A percentile compares a stretch with the other conserved stretches of the same genome.
These are phyloP conservation scores for Calliphora vomitoria DNA, from an alignment of 2,888 invertebrate species.

Conservation along the genomic window DNA sequence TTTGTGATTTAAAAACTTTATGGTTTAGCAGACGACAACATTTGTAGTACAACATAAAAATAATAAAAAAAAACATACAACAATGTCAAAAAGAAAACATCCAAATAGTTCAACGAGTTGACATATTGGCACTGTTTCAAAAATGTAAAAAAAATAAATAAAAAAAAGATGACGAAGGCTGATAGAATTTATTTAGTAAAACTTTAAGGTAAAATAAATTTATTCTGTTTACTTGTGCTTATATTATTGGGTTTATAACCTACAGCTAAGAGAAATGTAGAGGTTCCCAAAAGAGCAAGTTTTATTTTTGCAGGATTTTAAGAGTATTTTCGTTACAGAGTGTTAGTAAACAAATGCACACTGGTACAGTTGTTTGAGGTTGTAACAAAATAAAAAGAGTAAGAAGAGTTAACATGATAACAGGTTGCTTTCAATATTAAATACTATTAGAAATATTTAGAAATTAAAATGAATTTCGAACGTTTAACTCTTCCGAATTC, in stretches of 20 bases:
- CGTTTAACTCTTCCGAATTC: too few relatives aligned
- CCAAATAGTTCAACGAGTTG: constrained; percentile 69
- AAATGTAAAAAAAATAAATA: constrained; percentile 22
- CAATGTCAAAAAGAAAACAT: constrained; percentile 13
- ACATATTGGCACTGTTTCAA: constrained; percentile 74
- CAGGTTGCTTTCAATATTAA: too few relatives aligned
- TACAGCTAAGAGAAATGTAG: background rate
- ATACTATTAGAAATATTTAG: too few relatives aligned
- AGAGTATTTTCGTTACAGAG: background rate
- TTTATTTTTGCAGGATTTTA: background rate
- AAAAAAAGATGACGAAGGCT: background rate
- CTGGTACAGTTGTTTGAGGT: background rate
- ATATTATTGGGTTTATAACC: background rate
- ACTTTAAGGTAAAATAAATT: constrained; percentile 21
- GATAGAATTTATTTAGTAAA: constrained; percentile 14
- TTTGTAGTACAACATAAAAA: constrained; percentile 11
- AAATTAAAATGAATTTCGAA: too few relatives aligned
- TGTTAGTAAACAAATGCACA: background rate
- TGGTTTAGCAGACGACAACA: constrained; percentile 44
- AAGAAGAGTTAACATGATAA: too few relatives aligned
- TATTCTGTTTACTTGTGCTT: background rate
- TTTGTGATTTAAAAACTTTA: constrained; percentile 41
- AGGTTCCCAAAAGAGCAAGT: background rate
- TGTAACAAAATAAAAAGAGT: too few relatives aligned
- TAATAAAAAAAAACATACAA: background rate